phyloP scores from a whole-genome alignment of 2,888 invertebrate genomes.

The Caenorhabditis imperialis region DNA sequence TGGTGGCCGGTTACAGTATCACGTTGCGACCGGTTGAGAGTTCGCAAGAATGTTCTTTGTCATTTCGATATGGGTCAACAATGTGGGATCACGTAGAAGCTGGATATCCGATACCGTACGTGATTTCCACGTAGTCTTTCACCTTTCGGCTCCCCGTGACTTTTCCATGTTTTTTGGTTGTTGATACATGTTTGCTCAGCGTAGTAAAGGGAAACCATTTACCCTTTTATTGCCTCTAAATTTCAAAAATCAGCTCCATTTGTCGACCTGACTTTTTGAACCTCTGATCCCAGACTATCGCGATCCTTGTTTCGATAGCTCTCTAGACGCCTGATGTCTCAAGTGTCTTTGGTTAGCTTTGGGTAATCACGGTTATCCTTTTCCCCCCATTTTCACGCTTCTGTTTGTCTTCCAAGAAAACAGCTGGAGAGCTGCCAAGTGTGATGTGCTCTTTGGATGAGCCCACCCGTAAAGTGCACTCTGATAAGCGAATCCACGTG shows the following conservation, averaged over 20 bases:
- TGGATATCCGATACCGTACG: too few species aligned
- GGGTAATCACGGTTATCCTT: constrained; percentile 26
- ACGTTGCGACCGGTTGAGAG: not conserved
- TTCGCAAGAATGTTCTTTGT: too few species aligned
- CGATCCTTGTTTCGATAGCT: constrained; percentile 27
- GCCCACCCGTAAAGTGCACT: constrained; percentile 33
- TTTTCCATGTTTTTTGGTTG: too few species aligned
- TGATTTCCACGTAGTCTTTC: too few species aligned
- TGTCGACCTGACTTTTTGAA: constrained; percentile 20
- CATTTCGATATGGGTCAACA: too few species aligned
- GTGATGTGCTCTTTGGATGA: constrained; percentile 16
- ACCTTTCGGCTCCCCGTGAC: too few species aligned
- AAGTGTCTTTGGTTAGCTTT: constrained; percentile 22
- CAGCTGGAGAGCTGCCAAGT: constrained; percentile 49
- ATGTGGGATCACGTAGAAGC: too few species aligned
- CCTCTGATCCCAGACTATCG: constrained; percentile 19
- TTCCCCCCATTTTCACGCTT: constrained; percentile 25
- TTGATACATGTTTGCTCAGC: too few species aligned
- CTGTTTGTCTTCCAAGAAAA: constrained; percentile 46
- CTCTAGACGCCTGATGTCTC: constrained; percentile 18
- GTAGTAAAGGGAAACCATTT: too few species aligned
- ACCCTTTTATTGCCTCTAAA: too few species aligned
- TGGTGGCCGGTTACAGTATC: constrained; percentile 18
- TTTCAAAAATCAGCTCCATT: too few species aligned
- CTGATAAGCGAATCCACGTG: constrained; percentile 33